Percentiles rank a stretch among this genome's conserved stretches.
These are phyloP conservation scores for Odiellus spinosus DNA, from an alignment of 2,888 invertebrate species.

Conservation along the genomic window DNA sequence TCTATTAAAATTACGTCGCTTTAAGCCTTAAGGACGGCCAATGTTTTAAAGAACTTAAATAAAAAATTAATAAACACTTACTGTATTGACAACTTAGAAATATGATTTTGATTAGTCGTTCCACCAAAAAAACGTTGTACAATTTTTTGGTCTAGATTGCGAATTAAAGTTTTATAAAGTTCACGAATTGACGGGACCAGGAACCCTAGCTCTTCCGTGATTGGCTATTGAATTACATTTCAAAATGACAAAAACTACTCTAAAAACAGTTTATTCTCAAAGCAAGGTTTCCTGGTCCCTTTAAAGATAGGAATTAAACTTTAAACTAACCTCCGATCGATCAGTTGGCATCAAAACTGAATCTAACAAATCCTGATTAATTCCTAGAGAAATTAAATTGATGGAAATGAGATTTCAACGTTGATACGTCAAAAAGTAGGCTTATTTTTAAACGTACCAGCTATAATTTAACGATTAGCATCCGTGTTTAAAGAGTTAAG, in stretches of 20 bases:
- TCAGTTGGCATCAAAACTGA: slow-evolving; percentile 52
- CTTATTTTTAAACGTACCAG: slow-evolving; percentile 6
- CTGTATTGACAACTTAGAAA: slow-evolving; percentile 70
- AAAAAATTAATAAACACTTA: slow-evolving; percentile 32
- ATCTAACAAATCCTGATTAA: slow-evolving; percentile 63
- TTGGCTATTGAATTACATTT: background rate
- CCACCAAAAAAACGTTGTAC: slow-evolving; percentile 66
- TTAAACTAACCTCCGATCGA: slow-evolving; percentile 29
- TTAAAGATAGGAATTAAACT: background rate
- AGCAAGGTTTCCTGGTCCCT: background rate
- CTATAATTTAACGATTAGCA: slow-evolving; percentile 1
- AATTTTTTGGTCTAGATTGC: slow-evolving; percentile 38
- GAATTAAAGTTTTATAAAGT: background rate
- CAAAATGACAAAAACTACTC: background rate
- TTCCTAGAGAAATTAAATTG: slow-evolving; percentile 42
- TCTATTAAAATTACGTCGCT: slow-evolving; percentile 34
- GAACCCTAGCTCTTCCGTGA: no score
- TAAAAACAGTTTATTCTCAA: background rate
- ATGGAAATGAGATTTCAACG: background rate
- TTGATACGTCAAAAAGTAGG: background rate
- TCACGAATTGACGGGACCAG: no score
- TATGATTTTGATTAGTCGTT: slow-evolving; percentile 66
- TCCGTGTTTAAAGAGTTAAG: slow-evolving; percentile 2
- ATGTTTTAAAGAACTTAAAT: background rate
- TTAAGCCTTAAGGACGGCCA: background rate